Base-by-base conservation (phyloP, 2,113 vertebrate species). In the Maccullochella peelii region DNA sequence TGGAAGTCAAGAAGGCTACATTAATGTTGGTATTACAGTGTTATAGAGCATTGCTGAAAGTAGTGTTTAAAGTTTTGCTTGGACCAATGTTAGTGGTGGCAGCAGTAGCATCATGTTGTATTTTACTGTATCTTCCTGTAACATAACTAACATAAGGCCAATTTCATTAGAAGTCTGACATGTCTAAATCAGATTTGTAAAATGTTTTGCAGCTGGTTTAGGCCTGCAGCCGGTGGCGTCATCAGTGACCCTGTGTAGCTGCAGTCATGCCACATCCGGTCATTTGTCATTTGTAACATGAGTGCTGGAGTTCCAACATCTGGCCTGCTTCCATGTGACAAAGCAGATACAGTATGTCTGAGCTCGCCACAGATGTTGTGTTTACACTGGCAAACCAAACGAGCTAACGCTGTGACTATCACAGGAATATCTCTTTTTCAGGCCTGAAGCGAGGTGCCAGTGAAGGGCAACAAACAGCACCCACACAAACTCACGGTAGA, bases 271-370 rank as follows among this genome's bases (percentile, higher is more conserved):
- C 54, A 42, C 58, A 63, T n/a, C 70, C 49, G 3, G 2, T 38
- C 63, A 2, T 71, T 65, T 30, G 55, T 77, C 55, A n/a, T 77
- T 21, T 10, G 30, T 74, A 70, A 80, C 83, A 73, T 12, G 50
- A 83, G 71, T 0, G 38, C 71, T 47, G 89, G 49, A 40, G 50
- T 69, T 47, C 5, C 49, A 23, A 74, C 42, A 5, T 0, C 23
- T 69, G 81, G 75, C 65, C 69, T 12, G 70, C 44, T 0, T 54
- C 71, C 75, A 74, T 36, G 73, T 59, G 74, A 81, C 73, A n/a
- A 76, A 27, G 77, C 70, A 14, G 69, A 84, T 49, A 33, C 33
- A 33, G 33, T 33, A 57, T 27, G 44, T 67, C 66, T 38, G 70
- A 68, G 62, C 50, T 55, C 61, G 2, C 58, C 77, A 49, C 84